A percentile compares a stretch with the other conserved stretches of the same genome.
phyloP scores from a whole-genome alignment of 35 echinoderm and acorn worm genomes.

The Hemicentrotus pulcherrimus region DNA sequence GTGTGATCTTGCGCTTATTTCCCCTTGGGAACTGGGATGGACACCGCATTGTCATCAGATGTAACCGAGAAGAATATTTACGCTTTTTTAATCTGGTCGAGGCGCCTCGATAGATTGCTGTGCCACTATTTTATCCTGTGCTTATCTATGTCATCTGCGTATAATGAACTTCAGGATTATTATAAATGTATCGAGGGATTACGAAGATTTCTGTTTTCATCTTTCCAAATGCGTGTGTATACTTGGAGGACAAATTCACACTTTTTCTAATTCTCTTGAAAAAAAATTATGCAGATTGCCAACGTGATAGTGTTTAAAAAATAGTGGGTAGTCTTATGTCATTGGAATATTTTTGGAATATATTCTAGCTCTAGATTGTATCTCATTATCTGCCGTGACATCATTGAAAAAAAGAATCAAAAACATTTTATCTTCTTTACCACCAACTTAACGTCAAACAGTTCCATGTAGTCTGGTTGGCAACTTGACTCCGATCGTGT shows the following conservation, averaged over 20 bases:
- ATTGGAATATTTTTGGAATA: no score
- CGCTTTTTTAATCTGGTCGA: background rate
- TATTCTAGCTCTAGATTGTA: no score
- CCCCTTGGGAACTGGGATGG: background rate
- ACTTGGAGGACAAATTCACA: background rate
- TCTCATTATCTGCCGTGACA: no score
- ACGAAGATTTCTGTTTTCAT: background rate
- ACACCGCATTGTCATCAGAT: background rate
- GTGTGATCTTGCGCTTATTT: background rate
- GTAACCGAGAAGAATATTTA: slow-evolving; percentile 16
- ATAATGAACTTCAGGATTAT: background rate
- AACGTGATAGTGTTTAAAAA: no score
- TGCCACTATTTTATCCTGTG: background rate
- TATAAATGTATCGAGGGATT: background rate
- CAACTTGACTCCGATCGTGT: no score
- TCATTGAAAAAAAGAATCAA: no score
- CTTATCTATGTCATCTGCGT: background rate
- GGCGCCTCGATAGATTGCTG: background rate
- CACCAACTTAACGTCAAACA: no score
- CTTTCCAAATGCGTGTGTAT: background rate
- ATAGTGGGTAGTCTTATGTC: no score
- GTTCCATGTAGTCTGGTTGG: no score
- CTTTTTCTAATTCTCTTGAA: no score
- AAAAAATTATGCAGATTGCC: no score
- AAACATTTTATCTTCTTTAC: no score